These are phyloP conservation scores for Xiphorhynchus erythropygius DNA, from an alignment of 2,797 vertebrate genomes.

Conservation along the genomic window DNA sequence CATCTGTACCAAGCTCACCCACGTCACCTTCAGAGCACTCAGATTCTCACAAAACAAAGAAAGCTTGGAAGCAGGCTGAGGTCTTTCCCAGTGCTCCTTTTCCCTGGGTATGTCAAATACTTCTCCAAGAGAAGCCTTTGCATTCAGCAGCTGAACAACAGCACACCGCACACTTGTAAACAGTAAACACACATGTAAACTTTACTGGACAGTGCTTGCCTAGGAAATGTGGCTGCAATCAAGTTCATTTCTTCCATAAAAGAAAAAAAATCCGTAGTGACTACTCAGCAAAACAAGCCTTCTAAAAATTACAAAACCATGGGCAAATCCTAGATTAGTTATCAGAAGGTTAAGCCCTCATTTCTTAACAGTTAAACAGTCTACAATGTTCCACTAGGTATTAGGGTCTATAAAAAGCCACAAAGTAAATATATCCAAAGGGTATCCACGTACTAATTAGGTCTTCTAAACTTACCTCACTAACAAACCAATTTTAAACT, in stretches of 20 bases:
- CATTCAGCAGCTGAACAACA: not conserved
- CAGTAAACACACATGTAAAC: no score
- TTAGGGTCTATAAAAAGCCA: not conserved
- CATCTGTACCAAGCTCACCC: constrained; percentile 6
- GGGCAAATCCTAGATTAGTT: not conserved
- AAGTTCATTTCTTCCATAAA: not conserved
- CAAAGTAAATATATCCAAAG: not conserved
- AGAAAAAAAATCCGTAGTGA: not conserved
- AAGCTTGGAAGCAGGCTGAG: not conserved
- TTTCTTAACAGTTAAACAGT: not conserved
- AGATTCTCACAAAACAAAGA: not conserved
- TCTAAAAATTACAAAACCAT: not conserved
- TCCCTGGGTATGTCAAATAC: not conserved
- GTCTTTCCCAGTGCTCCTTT: not conserved
- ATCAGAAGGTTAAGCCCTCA: not conserved
- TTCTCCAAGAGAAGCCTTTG: not conserved
- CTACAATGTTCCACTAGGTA: not conserved
- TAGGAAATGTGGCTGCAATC: not conserved
- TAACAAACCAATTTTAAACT: not conserved
- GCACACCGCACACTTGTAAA: not conserved
- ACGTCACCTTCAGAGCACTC: not conserved
- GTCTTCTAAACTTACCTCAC: not conserved
- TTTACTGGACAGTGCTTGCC: not conserved
- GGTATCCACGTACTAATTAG: not conserved
- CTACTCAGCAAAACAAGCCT: not conserved